Percentiles rank a stretch among this genome's conserved stretches.
phyloP scores from a whole-genome alignment of 2,797 vertebrate species.

The Typhlichthys subterraneus region DNA sequence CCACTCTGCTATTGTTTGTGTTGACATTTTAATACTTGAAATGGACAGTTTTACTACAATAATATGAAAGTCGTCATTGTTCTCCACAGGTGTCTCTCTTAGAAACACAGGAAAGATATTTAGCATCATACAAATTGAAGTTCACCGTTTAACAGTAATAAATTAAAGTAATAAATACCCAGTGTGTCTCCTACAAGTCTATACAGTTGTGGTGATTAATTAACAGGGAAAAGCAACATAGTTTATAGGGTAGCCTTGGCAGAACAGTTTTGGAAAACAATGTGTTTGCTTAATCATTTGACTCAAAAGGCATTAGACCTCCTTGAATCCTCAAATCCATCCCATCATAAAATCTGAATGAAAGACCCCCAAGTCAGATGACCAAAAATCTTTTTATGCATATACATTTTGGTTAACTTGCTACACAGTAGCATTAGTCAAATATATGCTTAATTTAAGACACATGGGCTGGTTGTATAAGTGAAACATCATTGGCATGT shows the following conservation, averaged over 20 bases:
- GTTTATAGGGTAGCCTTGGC: conserved; percentile 23
- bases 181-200: conserved; percentile 12
- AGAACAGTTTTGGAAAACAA: conserved; percentile 15
- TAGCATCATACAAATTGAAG: background rate
- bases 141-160: background rate
- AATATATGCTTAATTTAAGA: background rate
- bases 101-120: background rate
- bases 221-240: background rate
- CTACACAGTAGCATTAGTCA: background rate
- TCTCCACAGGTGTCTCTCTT: background rate
- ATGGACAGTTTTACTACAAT: conserved; percentile 26
- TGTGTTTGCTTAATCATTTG: background rate
- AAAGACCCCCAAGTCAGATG: too few species aligned
- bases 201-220: conserved; percentile 10
- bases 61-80: background rate
- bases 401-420: background rate
- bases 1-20: conserved; percentile 35
- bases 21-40: conserved; percentile 11
- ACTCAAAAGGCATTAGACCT: conserved; percentile 3
- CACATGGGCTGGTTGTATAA: background rate
- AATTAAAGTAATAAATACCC: background rate
- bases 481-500: conserved; percentile 1
- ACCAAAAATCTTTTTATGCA: too few species aligned
- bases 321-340: background rate
- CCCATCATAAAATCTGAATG: background rate